Evolutionary conservation across 37 sponge, comb jelly and placozoan genomes (phyloP).

Genomic region (Ianthella basta): DNA sequence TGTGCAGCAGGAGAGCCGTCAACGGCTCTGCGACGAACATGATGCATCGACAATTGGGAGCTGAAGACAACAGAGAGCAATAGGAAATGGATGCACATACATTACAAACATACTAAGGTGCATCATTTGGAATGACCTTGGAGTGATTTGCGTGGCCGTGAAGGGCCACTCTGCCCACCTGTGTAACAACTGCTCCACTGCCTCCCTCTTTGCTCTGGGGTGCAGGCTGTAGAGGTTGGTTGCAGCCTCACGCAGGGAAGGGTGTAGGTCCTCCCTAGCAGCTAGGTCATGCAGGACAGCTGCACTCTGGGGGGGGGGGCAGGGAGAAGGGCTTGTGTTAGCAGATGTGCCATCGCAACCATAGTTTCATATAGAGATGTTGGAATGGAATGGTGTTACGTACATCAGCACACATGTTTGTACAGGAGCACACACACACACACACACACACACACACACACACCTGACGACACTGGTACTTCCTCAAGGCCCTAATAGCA

Average conservation of each 20-base stretch:
- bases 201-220: slow-evolving; percentile 39
- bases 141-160: no score
- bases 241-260: slow-evolving; percentile 34
- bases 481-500: slow-evolving; percentile 59
- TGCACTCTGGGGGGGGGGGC: slow-evolving; percentile 41
- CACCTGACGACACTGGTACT: slow-evolving; percentile 50
- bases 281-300: slow-evolving; percentile 36
- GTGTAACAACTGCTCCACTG: no score
- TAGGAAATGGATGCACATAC: no score
- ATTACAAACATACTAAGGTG: no score
- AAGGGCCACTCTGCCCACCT: no score
- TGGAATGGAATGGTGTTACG: neutral
- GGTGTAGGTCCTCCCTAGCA: slow-evolving; percentile 14
- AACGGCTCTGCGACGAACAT: neutral
- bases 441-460: neutral
- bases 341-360: neutral
- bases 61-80: no score
- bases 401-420: neutral
- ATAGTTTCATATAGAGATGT: neutral
- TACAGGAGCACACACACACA: neutral
- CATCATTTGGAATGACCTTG: no score
- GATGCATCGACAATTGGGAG: neutral
- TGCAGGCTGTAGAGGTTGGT: slow-evolving; percentile 49
- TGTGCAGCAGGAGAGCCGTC: neutral
- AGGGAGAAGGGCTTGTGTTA: neutral